Base-by-base conservation (phyloP, 2,797 vertebrate species). In the Falco peregrinus region DNA sequence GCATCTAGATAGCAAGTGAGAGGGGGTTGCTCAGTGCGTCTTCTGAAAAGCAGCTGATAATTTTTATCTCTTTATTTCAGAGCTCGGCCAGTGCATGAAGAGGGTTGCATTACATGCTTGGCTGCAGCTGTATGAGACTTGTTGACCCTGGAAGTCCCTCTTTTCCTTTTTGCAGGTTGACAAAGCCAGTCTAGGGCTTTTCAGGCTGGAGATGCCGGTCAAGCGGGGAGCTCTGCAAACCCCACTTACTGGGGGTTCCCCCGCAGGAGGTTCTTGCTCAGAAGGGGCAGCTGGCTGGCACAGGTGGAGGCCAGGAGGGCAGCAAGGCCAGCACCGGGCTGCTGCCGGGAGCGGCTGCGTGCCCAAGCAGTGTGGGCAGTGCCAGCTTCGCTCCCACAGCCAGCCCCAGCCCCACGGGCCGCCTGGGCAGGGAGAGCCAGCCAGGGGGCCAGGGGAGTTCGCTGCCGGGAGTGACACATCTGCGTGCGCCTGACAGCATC, bases 401-500 rank as follows among this genome's bases (percentile, higher is more conserved):
- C 48, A 41, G n/a, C 24, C 25, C 57, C 28, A 77, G 77, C 47
- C 21, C 31, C 4, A 1, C 7, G 10, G 5, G 24, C 2, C 2
- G 8, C 86, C 56, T 10, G 53, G 68, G 78, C 75, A 39, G 31
- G 63, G 69, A 90, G 75, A 92, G n/a, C 74, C 21, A 31, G 63
- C 73, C 89, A 94, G 25, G 35, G 47, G 33, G 63, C 73, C 89
- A 94, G 25, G 35, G 47, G 51, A 90, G 57, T 80, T 92, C 1
- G 2, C 89, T 94, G 80, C 61, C 0, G 29, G 92, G 86, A 91
- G 92, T 87, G 93, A 95, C 94, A 87, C 54, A 68, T 96, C 95
- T 95, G 91, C 89, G n/a, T 90, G 92, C 37, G 94, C 90, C 18
- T 26, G 77, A 94, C 95, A 96, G 96, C 94, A 68, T 65, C 56